phyloP scores from a whole-genome alignment of 2,888 invertebrate species.

The Diabrotica balteata region DNA sequence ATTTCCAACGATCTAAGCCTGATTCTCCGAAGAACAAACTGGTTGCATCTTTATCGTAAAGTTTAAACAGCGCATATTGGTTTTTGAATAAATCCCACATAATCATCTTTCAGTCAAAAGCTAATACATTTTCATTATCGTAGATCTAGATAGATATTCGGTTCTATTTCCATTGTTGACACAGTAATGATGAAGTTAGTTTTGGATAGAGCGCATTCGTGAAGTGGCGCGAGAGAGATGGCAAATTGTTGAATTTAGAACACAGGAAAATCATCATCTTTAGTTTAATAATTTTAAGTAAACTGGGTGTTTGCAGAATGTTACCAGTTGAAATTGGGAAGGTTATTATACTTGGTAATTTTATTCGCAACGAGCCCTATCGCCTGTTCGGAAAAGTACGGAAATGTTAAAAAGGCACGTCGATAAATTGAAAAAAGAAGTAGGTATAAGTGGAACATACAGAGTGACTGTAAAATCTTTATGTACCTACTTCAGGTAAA shows the following conservation, averaged over 20 bases:
- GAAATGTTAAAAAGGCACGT: too few species aligned
- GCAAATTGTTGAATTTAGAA: conserved; percentile 2
- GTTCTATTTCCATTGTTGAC: conserved; percentile 6
- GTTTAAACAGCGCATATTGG: conserved; percentile 1
- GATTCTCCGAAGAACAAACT: not conserved
- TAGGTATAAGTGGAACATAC: too few species aligned
- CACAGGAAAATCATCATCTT: conserved; percentile 8
- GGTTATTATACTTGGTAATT: conserved; percentile 5
- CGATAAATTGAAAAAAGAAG: too few species aligned
- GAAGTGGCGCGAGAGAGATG: conserved; percentile 5
- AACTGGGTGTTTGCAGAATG: conserved; percentile 2
- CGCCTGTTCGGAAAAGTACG: too few species aligned
- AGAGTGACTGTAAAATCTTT: too few species aligned
- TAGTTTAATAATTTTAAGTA: conserved; percentile 7
- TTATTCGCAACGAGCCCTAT: not conserved
- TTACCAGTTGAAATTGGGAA: not conserved
- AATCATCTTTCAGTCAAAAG: conserved; percentile 5
- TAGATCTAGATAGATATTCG: conserved; percentile 6
- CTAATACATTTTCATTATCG: conserved; percentile 21
- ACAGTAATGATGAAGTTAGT: conserved; percentile 15
- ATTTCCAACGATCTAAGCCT: too few species aligned
- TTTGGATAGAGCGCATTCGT: conserved; percentile 2
- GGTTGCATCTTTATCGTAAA: not conserved
- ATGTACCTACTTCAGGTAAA: too few species aligned
- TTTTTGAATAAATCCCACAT: conserved; percentile 15